Conservation (phyloP, 2,113 vertebrate genomes). For the Raphicerus campestris region DNA sequence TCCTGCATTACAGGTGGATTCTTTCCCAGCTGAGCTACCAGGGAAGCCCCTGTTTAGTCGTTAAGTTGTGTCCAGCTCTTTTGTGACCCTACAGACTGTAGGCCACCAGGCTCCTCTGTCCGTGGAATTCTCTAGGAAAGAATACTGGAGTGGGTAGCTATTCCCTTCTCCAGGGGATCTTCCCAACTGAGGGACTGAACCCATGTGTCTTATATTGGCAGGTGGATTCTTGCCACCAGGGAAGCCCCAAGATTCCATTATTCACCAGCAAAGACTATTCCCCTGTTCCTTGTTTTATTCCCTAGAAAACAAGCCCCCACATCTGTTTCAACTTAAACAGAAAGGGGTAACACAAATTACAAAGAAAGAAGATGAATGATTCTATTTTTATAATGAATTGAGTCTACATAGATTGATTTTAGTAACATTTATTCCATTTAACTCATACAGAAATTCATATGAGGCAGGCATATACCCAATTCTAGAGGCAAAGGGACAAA, state of each 20-base stretch:
- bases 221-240: not conserved
- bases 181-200: not conserved
- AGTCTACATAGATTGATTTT: not conserved
- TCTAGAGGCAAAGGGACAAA: not conserved
- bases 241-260: not conserved
- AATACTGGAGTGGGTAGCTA: not conserved
- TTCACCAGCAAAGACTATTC: not conserved
- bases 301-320: not conserved
- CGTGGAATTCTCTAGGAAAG: not conserved
- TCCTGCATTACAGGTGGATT: not conserved
- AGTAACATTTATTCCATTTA: not conserved
- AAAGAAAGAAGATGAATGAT: not conserved
- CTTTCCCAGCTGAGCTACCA: not conserved
- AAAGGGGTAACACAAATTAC: not conserved
- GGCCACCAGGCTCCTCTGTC: not conserved
- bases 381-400: not conserved
- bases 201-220: not conserved
- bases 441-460: not conserved
- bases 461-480: not conserved
- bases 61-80: not conserved
- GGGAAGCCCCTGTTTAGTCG: not conserved
- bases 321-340: slow-evolving; percentile 12
- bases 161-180: not conserved
- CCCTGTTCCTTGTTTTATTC: not conserved
- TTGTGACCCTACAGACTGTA: not conserved